Conservation (phyloP, 53 echinoderm and acorn worm genomes). For the Glandiceps talaboti region DNA sequence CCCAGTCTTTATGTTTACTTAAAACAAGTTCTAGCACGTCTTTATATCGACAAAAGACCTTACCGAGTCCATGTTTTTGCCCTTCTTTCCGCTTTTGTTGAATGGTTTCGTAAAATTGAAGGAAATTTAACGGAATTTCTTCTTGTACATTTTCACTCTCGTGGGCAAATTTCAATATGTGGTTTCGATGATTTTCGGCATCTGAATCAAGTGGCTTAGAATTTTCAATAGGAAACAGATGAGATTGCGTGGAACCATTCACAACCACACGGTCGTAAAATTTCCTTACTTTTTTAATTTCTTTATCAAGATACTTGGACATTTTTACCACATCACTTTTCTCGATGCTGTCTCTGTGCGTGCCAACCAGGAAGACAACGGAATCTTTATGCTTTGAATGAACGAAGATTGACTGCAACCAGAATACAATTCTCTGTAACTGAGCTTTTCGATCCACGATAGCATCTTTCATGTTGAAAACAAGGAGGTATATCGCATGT, state of each 20-base stretch:
- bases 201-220: not conserved
- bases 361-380: not conserved
- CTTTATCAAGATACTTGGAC: not conserved
- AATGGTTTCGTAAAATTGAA: not conserved
- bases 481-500: constrained; percentile 27
- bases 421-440: constrained; percentile 8
- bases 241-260: not conserved
- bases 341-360: not conserved
- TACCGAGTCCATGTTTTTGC: not conserved
- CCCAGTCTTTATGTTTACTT: not conserved
- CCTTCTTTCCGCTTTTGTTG: not conserved
- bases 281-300: too few relatives aligned
- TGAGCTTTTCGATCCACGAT: not conserved
- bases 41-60: not conserved
- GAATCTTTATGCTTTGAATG: constrained; percentile 22
- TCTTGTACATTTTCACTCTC: not conserved
- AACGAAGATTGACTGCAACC: constrained; percentile 24
- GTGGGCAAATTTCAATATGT: too few relatives aligned
- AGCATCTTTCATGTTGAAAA: constrained; percentile 20
- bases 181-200: not conserved
- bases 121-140: not conserved
- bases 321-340: not conserved
- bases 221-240: not conserved
- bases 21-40: not conserved
- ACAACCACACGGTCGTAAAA: not conserved